phyloP scores from a whole-genome alignment of 2,797 vertebrate species.

The Adrianichthys oophorus region DNA sequence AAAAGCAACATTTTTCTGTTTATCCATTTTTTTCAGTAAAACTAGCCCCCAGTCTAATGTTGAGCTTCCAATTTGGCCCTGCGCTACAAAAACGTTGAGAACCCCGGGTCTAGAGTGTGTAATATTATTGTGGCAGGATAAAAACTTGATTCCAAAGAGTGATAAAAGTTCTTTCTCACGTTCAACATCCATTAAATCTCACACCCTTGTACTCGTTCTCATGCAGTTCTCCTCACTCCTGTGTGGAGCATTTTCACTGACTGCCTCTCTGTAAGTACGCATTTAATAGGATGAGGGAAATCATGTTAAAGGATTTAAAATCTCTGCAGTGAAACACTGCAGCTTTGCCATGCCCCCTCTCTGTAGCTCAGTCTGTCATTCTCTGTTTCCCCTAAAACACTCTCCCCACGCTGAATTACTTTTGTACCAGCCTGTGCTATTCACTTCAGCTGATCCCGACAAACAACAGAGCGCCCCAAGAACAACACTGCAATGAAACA shows the following conservation, averaged over 20 bases:
- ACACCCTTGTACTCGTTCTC: conserved; percentile 48
- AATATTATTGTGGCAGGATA: no score
- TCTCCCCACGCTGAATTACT: conserved; percentile 50
- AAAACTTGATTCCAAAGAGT: conserved; percentile 44
- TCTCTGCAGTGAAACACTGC: conserved; percentile 68
- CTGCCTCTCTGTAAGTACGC: conserved; percentile 67
- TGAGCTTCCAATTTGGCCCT: no score
- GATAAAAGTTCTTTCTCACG: conserved; percentile 57
- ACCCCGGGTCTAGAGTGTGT: no score
- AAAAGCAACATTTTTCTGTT: no score
- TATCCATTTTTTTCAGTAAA: no score
- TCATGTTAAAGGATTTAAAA: conserved; percentile 81
- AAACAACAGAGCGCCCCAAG: conserved; percentile 45
- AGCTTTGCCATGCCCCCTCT: conserved; percentile 62
- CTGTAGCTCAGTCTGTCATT: conserved; percentile 54
- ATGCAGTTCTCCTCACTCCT: conserved; percentile 47
- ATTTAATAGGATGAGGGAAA: conserved; percentile 78
- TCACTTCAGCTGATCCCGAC: conserved; percentile 47
- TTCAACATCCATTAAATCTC: conserved; percentile 63
- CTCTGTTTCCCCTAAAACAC: conserved; percentile 43
- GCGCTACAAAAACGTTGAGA: no score
- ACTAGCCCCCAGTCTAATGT: no score
- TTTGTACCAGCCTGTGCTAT: conserved; percentile 32
- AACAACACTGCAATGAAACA: conserved; percentile 30
- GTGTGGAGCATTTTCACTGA: conserved; percentile 60